A percentile compares a stretch with the other conserved stretches of the same genome.
These are phyloP conservation scores for Apostichopus japonicus DNA, from an alignment of 35 echinoderm and acorn worm genomes.

Conservation along the genomic window DNA sequence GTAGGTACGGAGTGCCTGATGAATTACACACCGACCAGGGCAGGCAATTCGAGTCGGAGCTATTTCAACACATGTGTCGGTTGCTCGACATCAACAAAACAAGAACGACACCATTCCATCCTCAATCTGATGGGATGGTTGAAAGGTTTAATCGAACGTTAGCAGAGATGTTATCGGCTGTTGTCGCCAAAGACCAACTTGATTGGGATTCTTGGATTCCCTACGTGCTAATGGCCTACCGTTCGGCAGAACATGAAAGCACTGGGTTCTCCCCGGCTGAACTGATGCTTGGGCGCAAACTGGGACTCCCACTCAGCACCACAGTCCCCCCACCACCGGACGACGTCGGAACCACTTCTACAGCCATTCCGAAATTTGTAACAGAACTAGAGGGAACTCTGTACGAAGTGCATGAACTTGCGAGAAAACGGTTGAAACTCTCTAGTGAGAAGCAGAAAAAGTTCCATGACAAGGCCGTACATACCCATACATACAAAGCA, in stretches of 20 bases:
- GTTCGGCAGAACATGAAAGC: conserved; percentile 17
- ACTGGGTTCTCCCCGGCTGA: neutral
- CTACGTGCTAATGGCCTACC: conserved; percentile 19
- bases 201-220: conserved; percentile 65
- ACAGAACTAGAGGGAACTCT: neutral
- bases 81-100: conserved; percentile 15
- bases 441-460: too few relatives aligned
- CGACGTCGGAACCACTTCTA: neutral
- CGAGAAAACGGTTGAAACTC: neutral
- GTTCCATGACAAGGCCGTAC: too few relatives aligned
- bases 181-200: conserved; percentile 41
- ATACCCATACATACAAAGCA: too few relatives aligned
- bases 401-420: conserved; percentile 19
- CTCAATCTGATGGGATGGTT: conserved; percentile 57
- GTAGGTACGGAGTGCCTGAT: neutral
- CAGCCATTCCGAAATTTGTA: neutral
- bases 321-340: neutral
- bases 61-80: conserved; percentile 33
- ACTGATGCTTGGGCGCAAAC: neutral
- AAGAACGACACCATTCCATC: conserved; percentile 55
- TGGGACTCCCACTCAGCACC: neutral
- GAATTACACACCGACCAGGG: conserved; percentile 39
- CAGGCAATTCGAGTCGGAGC: conserved; percentile 54
- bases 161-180: conserved; percentile 39
- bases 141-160: conserved; percentile 44